Base-by-base conservation (phyloP, 2,888 invertebrate species). In the Dinocampus coccinellae region DNA sequence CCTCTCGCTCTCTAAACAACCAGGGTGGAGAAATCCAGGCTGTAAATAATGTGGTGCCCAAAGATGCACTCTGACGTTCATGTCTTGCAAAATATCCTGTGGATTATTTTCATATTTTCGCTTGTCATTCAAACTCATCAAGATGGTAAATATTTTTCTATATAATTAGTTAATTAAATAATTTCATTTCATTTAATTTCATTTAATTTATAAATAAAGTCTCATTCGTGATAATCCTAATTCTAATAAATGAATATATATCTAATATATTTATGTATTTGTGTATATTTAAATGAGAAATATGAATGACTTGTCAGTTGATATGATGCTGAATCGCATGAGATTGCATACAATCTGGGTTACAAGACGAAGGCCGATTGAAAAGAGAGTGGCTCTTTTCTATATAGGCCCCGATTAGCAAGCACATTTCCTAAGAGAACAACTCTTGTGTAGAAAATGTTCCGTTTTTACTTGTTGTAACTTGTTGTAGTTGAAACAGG, bases 371-470 rank as follows among this genome's bases (percentile, higher is more conserved):
- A 82, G 83, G 82, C 82, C 83, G 77, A 81, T 80, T 74, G 82
- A 81, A 83, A 83, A 82, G 82, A 82, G 82, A 82, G 80, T 81
- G 82, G 79, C 77, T 69, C 70, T 34, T 22, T n/a, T n/a, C n/a
- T 36, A 29, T 36, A 39, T 72, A 72, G 73, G 63, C 33, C 62
- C 73, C 77, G 75, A 79, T 79, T 79, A 77, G 77, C 76, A 77
- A 75, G 71, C 78, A 76, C 75, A 75, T 80, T 81, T 76, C 74
- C 70, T 73, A 78, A 78, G 73, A 47, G 47, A 47, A 73, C n/a
- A n/a, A n/a, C 42, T 24, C 61, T 70, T 70, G 73, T 68, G 72
- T 74, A 24, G 24, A 26, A 42, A 39, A 16, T 52, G 20, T 34
- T 39, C 58, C 52, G 62, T 29, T 20, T 39, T 29, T 55, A 68